A percentile compares a stretch with the other conserved stretches of the same genome.
Evolutionary conservation across 2,797 vertebrate species (phyloP).

Genomic region (Oryzias sinensis): DNA sequence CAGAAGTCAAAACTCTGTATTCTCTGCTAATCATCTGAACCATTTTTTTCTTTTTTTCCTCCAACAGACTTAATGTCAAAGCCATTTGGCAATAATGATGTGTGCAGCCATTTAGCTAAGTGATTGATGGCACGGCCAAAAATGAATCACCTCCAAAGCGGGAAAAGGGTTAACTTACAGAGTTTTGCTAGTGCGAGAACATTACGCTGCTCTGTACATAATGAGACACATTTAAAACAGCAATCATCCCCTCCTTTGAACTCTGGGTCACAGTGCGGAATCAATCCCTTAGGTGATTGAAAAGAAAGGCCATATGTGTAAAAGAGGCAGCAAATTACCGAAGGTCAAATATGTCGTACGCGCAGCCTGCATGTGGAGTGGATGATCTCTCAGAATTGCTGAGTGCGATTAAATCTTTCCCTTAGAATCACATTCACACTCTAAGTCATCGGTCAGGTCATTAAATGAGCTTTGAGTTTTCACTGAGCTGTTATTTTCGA

Average conservation of each 20-base stretch:
- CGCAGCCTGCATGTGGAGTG: slow-evolving; percentile 43
- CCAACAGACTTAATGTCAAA: slow-evolving; percentile 29
- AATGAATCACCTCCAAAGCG: slow-evolving; percentile 51
- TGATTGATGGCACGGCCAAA: slow-evolving; percentile 67
- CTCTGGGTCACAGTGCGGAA: slow-evolving; percentile 60
- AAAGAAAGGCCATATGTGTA: slow-evolving; percentile 68
- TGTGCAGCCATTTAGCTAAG: slow-evolving; percentile 40
- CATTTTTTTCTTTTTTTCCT: slow-evolving; percentile 20
- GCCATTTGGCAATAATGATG: slow-evolving; percentile 25
- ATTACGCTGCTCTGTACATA: slow-evolving; percentile 70
- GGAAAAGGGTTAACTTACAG: slow-evolving; percentile 42
- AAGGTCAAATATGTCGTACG: slow-evolving; percentile 65
- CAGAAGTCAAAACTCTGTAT: neutral
- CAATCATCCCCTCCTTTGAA: slow-evolving; percentile 74
- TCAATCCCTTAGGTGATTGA: slow-evolving; percentile 73
- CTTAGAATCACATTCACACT: slow-evolving; percentile 67
- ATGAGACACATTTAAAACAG: slow-evolving; percentile 79
- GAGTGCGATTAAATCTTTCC: slow-evolving; percentile 67
- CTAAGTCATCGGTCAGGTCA: slow-evolving; percentile 67
- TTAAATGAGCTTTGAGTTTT: slow-evolving; percentile 56
- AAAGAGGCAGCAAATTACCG: slow-evolving; percentile 59
- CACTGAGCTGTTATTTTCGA: slow-evolving; percentile 56
- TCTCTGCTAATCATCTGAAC: neutral
- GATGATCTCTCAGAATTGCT: slow-evolving; percentile 60
- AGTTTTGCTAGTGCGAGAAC: slow-evolving; percentile 49